Base-by-base conservation (phyloP, 2,888 invertebrate species). In the Leptopilina myrica region DNA sequence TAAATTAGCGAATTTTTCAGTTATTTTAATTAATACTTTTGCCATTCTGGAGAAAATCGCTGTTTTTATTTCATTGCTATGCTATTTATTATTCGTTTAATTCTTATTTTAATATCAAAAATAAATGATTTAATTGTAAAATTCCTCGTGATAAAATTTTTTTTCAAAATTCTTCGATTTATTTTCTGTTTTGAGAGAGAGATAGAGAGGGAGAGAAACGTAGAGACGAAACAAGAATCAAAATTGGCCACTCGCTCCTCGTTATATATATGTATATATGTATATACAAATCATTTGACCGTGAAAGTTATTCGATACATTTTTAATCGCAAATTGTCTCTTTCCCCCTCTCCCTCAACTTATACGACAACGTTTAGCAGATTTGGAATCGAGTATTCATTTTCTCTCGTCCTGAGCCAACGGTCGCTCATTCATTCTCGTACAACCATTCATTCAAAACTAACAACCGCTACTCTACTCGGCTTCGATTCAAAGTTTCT, bases 401-500 rank as follows among this genome's bases (percentile, higher is more conserved):
- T 83, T 83, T 82, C 83, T 83, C 81, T 83, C 81, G 79, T 79
- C 79, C 76, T 79, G 83, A 83, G 84, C 84, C 84, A 84, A 84
- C 84, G 83, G 83, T 81, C 84, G 82, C 84, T 84, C 78, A 84
- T 84, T 84, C 84, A 84, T 83, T 83, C 49, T 49, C 84, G 79
- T 84, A 80, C 82, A 83, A 81, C 77, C 79, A 81, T 86, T 87
- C 88, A 87, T 88, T 88, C 88, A 88, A 49, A 33, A 83, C 84
- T 85, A 83, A 82, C 82, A 83, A 83, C 80, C 85, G 84, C 84
- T 86, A 84, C 87, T 87, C 88, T 85, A 85, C 88, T 89, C 89
- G 89, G 89, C 88, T 89, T 89, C 88, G 89, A 90, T 89, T 90
- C 90, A 90, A 89, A 89, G 87, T 89, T 88, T 89, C 88, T 86